Percentiles rank a stretch among this genome's conserved stretches.
phyloP scores from a whole-genome alignment of 2,113 vertebrate species.

The Verasper variegatus region DNA sequence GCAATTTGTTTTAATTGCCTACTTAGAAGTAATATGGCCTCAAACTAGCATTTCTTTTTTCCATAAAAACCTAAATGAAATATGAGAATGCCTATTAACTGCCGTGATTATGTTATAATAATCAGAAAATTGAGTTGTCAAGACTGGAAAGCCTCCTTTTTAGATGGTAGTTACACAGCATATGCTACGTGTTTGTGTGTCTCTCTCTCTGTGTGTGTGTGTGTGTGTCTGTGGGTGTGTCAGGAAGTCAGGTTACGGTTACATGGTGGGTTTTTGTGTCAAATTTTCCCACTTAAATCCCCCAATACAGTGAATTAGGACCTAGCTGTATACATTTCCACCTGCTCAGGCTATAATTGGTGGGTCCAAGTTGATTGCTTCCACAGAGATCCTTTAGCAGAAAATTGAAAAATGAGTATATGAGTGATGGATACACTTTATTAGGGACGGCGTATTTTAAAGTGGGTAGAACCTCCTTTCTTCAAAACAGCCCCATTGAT shows the following conservation, averaged over 20 bases:
- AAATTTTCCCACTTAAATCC: constrained; percentile 12
- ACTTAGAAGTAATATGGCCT: constrained; percentile 71
- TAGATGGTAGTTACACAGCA: constrained; percentile 41
- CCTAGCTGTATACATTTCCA: background rate
- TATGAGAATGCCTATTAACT: constrained; percentile 72
- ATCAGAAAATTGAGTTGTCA: constrained; percentile 71
- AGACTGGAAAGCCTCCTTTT: constrained; percentile 50
- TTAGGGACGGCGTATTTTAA: background rate
- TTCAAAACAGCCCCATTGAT: background rate
- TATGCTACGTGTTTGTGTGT: background rate
- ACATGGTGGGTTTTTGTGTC: background rate
- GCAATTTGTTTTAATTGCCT: constrained; percentile 78
- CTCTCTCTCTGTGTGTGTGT: too few species aligned
- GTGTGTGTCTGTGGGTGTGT: background rate
- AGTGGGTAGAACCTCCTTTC: background rate
- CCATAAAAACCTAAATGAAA: constrained; percentile 64
- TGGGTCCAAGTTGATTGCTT: background rate
- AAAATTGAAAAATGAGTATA: too few species aligned
- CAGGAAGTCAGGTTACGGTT: background rate
- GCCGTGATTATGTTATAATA: constrained; percentile 63
- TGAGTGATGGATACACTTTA: background rate
- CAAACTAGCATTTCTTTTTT: constrained; percentile 57
- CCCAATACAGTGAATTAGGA: background rate
- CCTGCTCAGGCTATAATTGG: background rate
- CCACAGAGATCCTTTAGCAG: background rate